phyloP scores from a whole-genome alignment of 2,888 invertebrate species.

The Fissipunctia ypsillon region DNA sequence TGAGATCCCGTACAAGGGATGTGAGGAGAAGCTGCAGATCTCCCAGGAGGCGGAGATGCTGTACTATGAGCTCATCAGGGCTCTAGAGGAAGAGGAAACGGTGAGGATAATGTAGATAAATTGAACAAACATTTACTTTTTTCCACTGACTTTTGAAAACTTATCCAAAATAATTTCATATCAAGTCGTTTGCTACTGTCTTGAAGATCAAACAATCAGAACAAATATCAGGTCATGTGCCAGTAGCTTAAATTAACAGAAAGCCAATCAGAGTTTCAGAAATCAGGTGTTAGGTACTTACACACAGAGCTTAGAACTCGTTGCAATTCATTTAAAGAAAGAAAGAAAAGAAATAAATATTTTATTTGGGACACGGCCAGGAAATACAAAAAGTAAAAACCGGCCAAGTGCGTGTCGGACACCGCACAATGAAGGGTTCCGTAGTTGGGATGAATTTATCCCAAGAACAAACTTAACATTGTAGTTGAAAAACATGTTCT shows the following conservation, averaged over 20 bases:
- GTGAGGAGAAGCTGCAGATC: slow-evolving; percentile 85
- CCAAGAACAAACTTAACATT: too few species aligned
- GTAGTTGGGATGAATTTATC: too few species aligned
- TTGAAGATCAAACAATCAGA: too few species aligned
- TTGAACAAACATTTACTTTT: background rate
- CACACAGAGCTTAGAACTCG: background rate
- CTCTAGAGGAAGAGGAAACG: slow-evolving; percentile 88
- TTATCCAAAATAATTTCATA: background rate
- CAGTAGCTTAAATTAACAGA: background rate
- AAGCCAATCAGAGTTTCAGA: background rate
- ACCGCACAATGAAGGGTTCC: too few species aligned
- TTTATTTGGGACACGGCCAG: too few species aligned
- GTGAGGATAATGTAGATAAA: slow-evolving; percentile 73
- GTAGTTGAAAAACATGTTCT: too few species aligned
- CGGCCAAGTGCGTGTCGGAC: too few species aligned
- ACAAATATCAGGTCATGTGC: background rate
- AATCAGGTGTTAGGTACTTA: background rate
- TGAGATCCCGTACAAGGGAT: slow-evolving; percentile 81
- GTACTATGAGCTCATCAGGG: slow-evolving; percentile 88
- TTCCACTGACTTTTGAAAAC: background rate
- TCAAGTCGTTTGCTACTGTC: too few species aligned
- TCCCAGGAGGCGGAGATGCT: slow-evolving; percentile 89
- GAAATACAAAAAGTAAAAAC: too few species aligned
- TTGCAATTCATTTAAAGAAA: too few species aligned
- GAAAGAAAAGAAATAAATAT: too few species aligned